phyloP scores from a whole-genome alignment of 2,888 invertebrate species.

The Caenorhabditis sp. region DNA sequence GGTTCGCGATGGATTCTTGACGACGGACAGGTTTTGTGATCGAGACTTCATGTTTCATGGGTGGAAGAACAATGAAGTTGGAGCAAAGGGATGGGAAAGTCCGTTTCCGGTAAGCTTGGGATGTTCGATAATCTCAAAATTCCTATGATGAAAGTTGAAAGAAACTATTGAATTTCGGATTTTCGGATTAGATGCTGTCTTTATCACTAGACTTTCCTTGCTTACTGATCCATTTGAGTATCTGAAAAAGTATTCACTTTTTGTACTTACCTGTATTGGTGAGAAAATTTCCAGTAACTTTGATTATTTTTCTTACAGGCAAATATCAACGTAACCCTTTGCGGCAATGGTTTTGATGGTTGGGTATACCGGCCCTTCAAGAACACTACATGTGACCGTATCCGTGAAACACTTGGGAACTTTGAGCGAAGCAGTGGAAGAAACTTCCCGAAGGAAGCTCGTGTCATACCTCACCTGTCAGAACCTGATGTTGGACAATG shows the following conservation, averaged over 20 bases:
- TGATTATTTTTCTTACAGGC: slow-evolving; percentile 45
- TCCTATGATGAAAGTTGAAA: no score
- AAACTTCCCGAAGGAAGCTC: slow-evolving; percentile 70
- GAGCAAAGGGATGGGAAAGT: slow-evolving; percentile 72
- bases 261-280: no score
- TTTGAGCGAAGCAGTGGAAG: slow-evolving; percentile 70
- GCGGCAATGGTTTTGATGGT: slow-evolving; percentile 63
- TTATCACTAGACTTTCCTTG: no score
- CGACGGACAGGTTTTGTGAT: slow-evolving; percentile 72
- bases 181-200: no score
- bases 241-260: no score
- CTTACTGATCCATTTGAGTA: no score
- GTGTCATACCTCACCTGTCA: slow-evolving; percentile 70
- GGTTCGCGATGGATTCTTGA: slow-evolving; percentile 77
- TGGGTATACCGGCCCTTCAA: slow-evolving; percentile 65
- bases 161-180: no score
- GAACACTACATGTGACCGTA: slow-evolving; percentile 49
- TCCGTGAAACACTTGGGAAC: slow-evolving; percentile 49
- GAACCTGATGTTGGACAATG: slow-evolving; percentile 75
- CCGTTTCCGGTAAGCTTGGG: slow-evolving; percentile 72
- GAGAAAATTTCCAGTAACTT: no score
- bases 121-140: no score
- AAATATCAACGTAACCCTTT: slow-evolving; percentile 60
- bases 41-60: slow-evolving; percentile 80
- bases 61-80: slow-evolving; percentile 74